Base-by-base conservation (phyloP, 2,113 vertebrate genomes). In the Pomatostomus ruficeps region DNA sequence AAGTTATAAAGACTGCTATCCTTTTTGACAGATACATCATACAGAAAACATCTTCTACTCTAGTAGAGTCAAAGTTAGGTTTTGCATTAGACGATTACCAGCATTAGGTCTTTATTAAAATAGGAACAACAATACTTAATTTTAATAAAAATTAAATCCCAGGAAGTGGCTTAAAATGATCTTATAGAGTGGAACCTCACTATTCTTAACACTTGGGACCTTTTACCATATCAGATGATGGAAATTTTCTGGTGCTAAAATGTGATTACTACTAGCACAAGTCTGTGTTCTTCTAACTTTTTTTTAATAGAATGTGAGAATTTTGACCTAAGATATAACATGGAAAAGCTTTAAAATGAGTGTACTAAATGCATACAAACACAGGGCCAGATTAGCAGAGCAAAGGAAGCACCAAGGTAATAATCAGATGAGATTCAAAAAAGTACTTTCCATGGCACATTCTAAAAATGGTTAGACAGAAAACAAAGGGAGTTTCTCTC, bases 401-500 rank as follows among this genome's bases (percentile, higher is more conserved):
- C 2, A 1, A 15, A 42, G 35, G 48, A 35, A 78, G 8, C 51
- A 79, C 20, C 19, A 58, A 58, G 10, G 10, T 48, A 68, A 70
- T 38, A 19, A 29, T 48, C 35, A 42, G 26, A 24, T 42, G 24
- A 79, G 15, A 72, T 40, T 79, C 48, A n/a, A 55, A 70, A 67
- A 42, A 10, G 6, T 15, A 26, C 31, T 38, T 82, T 59, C 52
- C 35, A 38, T 0, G 1, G 18, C 1, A 2, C 33, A 35, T 74
- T 51, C 52, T 54, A 79, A 52, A 65, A 81, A 19, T 11, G 6
- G 2, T 40, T 52, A n/a, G 12, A 84, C 28, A 81, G 58, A 54
- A 77, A 89, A 58, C 5, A 77, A 70, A 66, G 6, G 7, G 23
- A 75, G 54, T 62, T 77, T 87, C 33, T 75, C 12, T 40, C 58